Evolutionary conservation across 2,797 vertebrate species (phyloP).

Genomic region (Oryzias dopingdopingensis): DNA sequence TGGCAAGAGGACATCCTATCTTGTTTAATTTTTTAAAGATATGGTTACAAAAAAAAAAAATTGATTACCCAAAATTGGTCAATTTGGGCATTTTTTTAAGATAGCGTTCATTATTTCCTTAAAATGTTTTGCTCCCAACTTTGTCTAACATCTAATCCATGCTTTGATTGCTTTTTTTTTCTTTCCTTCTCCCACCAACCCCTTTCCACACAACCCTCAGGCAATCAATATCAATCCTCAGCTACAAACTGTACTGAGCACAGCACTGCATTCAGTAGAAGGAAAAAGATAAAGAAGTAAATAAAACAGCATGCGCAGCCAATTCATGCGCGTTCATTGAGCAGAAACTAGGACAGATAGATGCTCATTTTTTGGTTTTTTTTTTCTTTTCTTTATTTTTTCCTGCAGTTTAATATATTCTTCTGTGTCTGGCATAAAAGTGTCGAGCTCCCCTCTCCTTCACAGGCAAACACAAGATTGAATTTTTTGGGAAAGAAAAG

Average conservation of each 20-base stretch:
- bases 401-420: slow-evolving; percentile 67
- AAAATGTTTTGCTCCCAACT: too few relatives aligned
- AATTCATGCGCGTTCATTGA: slow-evolving; percentile 66
- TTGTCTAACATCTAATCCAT: background rate
- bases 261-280: slow-evolving; percentile 20
- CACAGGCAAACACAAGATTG: slow-evolving; percentile 69
- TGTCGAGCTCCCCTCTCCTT: slow-evolving; percentile 57
- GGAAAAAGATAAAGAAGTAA: slow-evolving; percentile 40
- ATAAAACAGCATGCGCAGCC: slow-evolving; percentile 45
- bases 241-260: slow-evolving; percentile 32
- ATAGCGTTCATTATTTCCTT: background rate
- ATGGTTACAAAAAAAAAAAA: too few relatives aligned
- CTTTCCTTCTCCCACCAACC: slow-evolving; percentile 3
- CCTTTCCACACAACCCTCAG: slow-evolving; percentile 28
- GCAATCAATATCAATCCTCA: slow-evolving; percentile 51
- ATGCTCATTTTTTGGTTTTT: slow-evolving; percentile 45
- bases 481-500: slow-evolving; percentile 57
- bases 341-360: slow-evolving; percentile 67
- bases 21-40: too few relatives aligned
- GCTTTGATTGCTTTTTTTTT: slow-evolving; percentile 3
- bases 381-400: slow-evolving; percentile 48
- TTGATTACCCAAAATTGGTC: too few relatives aligned
- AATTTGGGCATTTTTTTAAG: background rate
- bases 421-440: slow-evolving; percentile 57
- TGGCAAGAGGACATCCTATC: too few relatives aligned